Base-by-base conservation (phyloP, 2,888 invertebrate genomes). In the Teinopalpus imperialis region DNA sequence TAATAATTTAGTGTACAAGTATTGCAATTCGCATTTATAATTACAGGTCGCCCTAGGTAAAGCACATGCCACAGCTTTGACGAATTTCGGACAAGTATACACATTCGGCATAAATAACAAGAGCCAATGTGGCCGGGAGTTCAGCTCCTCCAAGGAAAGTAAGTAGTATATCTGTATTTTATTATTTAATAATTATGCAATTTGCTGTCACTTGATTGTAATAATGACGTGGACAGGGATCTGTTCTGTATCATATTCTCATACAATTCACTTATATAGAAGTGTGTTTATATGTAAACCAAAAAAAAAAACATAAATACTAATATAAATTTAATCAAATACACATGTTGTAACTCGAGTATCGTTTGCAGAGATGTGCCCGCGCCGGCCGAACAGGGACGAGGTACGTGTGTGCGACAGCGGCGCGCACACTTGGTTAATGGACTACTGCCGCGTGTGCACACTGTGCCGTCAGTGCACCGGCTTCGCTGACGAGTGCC, bases 21-120 rank as follows among this genome's bases (percentile, higher is more conserved):
- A n/a, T n/a, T n/a, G n/a, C n/a, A n/a, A n/a, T n/a, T n/a, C n/a
- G n/a, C n/a, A n/a, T n/a, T n/a, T 34, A 0, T 12, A 29, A 48
- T 79, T 81, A 0, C 90, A 94, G 83, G 94, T 98, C 2, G 94
- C 95, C 0, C 82, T 99, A 47, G 99, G 99, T 1, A 99, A 99
- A 82, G 98, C 98, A 0, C 99, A 99, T 67, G 95, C 95, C n/a
- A 95, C 97, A 0, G 95, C 93, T 0, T 87, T 99, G 6, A 97
- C 95, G 7, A 93, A 92, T 57, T 95, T 95, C 68, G 99, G 99
- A 0, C 94, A 95, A 59, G 93, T 98, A 1, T 98, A 94, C 74
- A 97, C 98, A 0, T 98, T 98, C 78, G 99, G 99, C 2, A 95
- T 98, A 51, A 99, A 99, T 79, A 98, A 99, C 74, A 97, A 98